A percentile compares a stretch with the other conserved stretches of the same genome.
Evolutionary conservation across 2,113 vertebrate species (phyloP).

Genomic region (Fregetta grallaria): DNA sequence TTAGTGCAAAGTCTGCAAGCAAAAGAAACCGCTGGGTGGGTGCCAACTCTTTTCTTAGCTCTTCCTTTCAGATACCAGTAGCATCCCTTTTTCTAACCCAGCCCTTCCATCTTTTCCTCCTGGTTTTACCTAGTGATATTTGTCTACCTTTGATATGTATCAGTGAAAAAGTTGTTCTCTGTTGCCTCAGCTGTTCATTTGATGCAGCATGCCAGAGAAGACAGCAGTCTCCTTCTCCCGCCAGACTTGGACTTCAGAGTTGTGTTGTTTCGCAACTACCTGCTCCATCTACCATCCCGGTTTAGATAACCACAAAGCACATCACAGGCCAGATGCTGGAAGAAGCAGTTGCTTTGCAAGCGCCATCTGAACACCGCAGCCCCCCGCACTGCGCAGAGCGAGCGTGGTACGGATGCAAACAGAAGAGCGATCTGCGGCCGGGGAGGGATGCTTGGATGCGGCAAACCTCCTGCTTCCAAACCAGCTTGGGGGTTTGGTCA

Average conservation of each 20-base stretch:
- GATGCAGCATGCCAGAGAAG: not conserved
- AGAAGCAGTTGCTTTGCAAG: not conserved
- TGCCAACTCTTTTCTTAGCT: not conserved
- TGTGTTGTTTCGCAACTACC: not conserved
- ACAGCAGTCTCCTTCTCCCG: not conserved
- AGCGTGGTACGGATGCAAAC: not conserved
- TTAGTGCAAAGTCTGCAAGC: not conserved
- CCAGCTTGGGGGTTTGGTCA: not conserved
- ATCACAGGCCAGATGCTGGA: not conserved
- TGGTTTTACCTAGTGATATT: not conserved
- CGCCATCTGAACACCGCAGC: not conserved
- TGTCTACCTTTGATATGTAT: not conserved
- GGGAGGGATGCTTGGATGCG: not conserved
- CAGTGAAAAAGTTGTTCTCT: not conserved
- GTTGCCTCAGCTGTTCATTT: not conserved
- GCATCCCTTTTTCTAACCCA: not conserved
- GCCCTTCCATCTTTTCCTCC: not conserved
- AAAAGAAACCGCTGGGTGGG: not conserved
- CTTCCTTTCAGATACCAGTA: not conserved
- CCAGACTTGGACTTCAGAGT: not conserved
- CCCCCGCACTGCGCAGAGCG: accelerated
- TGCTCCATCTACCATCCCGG: not conserved
- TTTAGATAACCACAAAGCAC: not conserved
- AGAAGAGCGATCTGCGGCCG: accelerated
- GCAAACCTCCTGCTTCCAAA: not conserved